phyloP scores from a whole-genome alignment of 2,113 vertebrate genomes.

The Paramormyrops kingsleyae region DNA sequence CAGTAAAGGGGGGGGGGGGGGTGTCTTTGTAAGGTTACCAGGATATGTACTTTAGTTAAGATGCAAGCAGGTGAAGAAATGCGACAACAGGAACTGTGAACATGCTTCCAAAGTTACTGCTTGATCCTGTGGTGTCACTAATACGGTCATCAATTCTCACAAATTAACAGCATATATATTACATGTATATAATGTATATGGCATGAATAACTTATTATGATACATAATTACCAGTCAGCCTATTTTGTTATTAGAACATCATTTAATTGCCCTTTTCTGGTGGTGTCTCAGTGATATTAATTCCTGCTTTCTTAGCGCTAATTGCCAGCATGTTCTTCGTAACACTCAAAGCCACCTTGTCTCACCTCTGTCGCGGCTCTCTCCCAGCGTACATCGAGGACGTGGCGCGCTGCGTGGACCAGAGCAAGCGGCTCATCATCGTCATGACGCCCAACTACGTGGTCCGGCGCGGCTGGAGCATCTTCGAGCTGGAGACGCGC shows the following conservation, averaged over 20 bases:
- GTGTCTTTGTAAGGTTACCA: neutral
- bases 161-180: neutral
- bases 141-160: neutral
- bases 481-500: slow-evolving; percentile 96
- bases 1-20: neutral
- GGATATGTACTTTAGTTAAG: neutral
- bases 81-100: neutral
- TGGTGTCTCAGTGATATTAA: neutral
- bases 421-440: slow-evolving; percentile 95
- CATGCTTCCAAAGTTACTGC: neutral
- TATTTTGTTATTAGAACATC: neutral
- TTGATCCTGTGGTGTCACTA: neutral
- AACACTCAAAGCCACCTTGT: too few relatives aligned
- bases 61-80: neutral
- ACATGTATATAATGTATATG: neutral
- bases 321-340: neutral
- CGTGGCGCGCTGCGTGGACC: slow-evolving; percentile 94
- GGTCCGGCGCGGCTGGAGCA: slow-evolving; percentile 95
- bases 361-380: slow-evolving; percentile 39
- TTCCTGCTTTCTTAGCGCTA: neutral
- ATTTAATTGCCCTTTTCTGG: neutral
- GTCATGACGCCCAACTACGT: slow-evolving; percentile 98
- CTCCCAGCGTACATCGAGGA: slow-evolving; percentile 93
- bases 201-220: neutral
- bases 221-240: neutral